phyloP scores from a whole-genome alignment of 53 echinoderm and acorn worm species.

The Apostichopus leukothele region DNA sequence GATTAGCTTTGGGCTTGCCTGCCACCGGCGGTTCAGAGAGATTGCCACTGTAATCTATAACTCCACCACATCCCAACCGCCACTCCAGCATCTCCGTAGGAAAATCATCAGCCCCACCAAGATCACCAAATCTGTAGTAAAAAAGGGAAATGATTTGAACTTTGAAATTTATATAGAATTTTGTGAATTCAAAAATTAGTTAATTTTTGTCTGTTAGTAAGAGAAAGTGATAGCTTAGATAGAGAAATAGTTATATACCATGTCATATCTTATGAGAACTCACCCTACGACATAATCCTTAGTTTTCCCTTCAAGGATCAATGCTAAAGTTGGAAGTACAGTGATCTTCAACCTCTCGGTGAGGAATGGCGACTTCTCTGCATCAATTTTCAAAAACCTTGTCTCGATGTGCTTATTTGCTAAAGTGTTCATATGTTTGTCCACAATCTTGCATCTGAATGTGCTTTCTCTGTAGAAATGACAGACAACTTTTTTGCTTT shows the following conservation, averaged over 20 bases:
- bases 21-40: constrained; percentile 79
- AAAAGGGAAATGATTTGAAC: background rate
- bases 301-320: constrained; percentile 84
- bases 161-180: no score
- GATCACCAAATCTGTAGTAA: constrained; percentile 78
- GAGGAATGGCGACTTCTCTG: constrained; percentile 90
- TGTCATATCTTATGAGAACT: background rate
- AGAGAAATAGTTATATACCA: no score
- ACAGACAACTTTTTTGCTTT: constrained; percentile 85
- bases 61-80: constrained; percentile 84
- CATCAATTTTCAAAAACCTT: constrained; percentile 93
- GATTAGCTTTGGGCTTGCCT: constrained; percentile 57
- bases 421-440: constrained; percentile 77
- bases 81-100: constrained; percentile 98
- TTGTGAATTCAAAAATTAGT: no score
- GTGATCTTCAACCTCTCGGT: constrained; percentile 78
- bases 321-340: constrained; percentile 86
- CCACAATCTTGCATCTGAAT: constrained; percentile 85
- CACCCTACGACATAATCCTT: constrained; percentile 98
- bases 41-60: constrained; percentile 92
- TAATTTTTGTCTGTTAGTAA: no score
- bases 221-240: no score
- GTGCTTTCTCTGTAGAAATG: constrained; percentile 95
- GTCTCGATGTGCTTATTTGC: constrained; percentile 91
- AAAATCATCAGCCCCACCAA: constrained; percentile 92